Evolutionary conservation across 37 sponge, comb jelly and placozoan species (phyloP).

Genomic region (Spongia lamella): DNA sequence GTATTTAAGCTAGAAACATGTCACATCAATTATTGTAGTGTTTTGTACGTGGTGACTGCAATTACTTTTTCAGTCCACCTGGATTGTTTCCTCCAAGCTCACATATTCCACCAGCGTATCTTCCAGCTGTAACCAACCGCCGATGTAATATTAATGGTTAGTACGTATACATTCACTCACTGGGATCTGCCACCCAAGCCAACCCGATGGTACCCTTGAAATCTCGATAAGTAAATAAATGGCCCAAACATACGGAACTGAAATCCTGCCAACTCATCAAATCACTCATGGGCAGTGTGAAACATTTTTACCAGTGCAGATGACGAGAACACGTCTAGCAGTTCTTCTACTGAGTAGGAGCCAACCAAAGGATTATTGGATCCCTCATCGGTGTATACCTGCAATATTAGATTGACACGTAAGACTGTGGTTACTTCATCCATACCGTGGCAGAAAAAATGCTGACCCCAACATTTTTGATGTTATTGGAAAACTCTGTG

Average conservation of each 20-base stretch:
- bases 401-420: no score
- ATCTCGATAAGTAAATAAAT: slow-evolving; percentile 64
- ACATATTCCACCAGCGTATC: slow-evolving; percentile 47
- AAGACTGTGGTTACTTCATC: background rate
- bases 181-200: slow-evolving; percentile 62
- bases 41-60: background rate
- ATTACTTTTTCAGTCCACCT: slow-evolving; percentile 42
- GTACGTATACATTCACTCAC: slow-evolving; percentile 21
- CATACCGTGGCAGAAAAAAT: slow-evolving; percentile 30
- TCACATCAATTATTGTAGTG: background rate
- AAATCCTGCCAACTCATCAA: slow-evolving; percentile 32
- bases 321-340: slow-evolving; percentile 47
- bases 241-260: slow-evolving; percentile 59
- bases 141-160: background rate
- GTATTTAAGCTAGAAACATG: slow-evolving; percentile 57
- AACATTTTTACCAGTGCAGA: slow-evolving; percentile 23
- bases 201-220: slow-evolving; percentile 62
- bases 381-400: slow-evolving; percentile 9
- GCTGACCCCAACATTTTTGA: slow-evolving; percentile 24
- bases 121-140: slow-evolving; percentile 20
- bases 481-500: slow-evolving; percentile 12
- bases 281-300: background rate
- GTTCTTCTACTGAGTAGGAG: slow-evolving; percentile 23
- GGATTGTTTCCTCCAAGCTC: slow-evolving; percentile 26
- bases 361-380: slow-evolving; percentile 46